Conservation (phyloP, 1,140 invertebrate genomes). For the Brachionus paranguensis region DNA sequence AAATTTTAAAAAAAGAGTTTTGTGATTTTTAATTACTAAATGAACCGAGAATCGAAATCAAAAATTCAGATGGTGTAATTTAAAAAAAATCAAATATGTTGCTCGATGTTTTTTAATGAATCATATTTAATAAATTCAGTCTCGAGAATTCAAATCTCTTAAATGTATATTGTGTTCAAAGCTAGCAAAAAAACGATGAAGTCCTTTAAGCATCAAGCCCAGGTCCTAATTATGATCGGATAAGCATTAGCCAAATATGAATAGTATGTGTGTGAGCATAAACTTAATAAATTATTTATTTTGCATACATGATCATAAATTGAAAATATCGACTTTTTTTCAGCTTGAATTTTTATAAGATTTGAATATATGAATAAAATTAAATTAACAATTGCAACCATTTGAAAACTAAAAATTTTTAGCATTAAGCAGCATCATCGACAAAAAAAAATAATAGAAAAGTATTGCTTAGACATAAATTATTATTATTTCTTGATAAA, state of each 20-base stretch:
- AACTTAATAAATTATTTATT: background rate
- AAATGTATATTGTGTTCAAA: background rate
- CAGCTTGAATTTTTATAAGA: background rate
- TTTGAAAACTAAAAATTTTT: background rate
- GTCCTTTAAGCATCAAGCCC: background rate
- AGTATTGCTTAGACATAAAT: background rate
- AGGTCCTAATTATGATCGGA: background rate
- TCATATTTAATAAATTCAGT: no score
- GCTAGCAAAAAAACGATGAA: background rate
- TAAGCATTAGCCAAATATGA: background rate
- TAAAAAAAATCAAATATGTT: no score
- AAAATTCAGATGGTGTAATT: no score
- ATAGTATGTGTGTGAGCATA: background rate
- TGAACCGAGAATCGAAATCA: no score
- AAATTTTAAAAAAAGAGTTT: no score
- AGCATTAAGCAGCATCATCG: background rate
- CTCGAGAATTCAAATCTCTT: no score
- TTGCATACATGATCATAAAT: conserved; percentile 9
- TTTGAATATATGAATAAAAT: conserved; percentile 19
- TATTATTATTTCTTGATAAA: conserved; percentile 32
- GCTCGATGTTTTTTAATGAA: no score
- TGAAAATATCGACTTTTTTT: conserved; percentile 13
- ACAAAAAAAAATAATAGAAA: conserved; percentile 21
- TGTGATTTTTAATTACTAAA: no score
- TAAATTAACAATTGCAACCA: conserved; percentile 32